A percentile compares a stretch with the other conserved stretches of the same genome.
Evolutionary conservation across 2,888 invertebrate genomes (phyloP).

Genomic region (Phyto melanocephala): DNA sequence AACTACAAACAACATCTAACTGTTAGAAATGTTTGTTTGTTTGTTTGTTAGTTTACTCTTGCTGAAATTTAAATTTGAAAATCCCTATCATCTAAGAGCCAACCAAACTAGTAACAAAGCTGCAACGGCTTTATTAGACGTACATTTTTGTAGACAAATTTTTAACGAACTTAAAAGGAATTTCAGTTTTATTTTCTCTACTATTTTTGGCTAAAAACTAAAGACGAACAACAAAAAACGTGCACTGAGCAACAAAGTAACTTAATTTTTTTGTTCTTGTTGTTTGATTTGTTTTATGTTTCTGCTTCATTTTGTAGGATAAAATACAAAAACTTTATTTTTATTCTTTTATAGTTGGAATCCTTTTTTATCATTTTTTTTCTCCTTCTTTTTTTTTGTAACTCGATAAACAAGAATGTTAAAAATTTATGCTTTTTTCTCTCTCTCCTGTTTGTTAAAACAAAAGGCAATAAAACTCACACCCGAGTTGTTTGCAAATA

Average conservation of each 20-base stretch:
- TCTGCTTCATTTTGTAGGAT: conserved; percentile 17
- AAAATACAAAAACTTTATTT: conserved; percentile 2
- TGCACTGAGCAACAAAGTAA: conserved; percentile 17
- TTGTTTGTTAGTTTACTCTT: not conserved
- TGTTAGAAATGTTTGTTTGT: conserved; percentile 52
- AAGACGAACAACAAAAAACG: conserved; percentile 1
- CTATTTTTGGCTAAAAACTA: not conserved
- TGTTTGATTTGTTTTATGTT: conserved; percentile 23
- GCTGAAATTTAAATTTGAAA: conserved; percentile 50
- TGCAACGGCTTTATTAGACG: conserved; percentile 50
- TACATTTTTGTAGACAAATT: conserved; percentile 43
- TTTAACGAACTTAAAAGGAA: conserved; percentile 56
- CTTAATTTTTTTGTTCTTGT: conserved; percentile 29
- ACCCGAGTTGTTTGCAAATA: conserved; percentile 25
- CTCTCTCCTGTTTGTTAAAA: conserved; percentile 19
- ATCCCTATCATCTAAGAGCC: conserved; percentile 28
- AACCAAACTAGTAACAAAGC: not conserved
- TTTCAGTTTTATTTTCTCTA: not conserved
- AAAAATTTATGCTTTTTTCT: conserved; percentile 33
- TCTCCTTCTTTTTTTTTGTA: conserved; percentile 22
- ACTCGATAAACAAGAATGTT: conserved; percentile 48
- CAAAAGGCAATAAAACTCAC: conserved; percentile 53
- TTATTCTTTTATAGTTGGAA: not conserved
- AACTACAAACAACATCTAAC: conserved; percentile 46
- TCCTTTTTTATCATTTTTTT: not conserved